phyloP scores from a whole-genome alignment of 1,140 invertebrate species.

The Drosophila equinoxialis region DNA sequence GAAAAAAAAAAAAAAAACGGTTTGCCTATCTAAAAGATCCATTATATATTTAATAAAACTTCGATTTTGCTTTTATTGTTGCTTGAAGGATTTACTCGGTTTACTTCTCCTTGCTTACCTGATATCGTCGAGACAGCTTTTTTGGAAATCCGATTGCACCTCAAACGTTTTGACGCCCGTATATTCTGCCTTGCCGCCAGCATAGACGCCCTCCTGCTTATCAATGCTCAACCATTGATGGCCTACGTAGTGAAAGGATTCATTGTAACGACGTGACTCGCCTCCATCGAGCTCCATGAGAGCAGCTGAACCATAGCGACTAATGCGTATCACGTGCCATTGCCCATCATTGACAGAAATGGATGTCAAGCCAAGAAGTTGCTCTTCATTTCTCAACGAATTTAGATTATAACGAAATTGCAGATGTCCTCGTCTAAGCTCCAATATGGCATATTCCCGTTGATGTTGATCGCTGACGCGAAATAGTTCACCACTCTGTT shows the following conservation, averaged over 20 bases:
- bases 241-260: slow-evolving; percentile 86
- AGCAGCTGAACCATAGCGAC: slow-evolving; percentile 86
- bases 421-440: slow-evolving; percentile 86
- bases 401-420: slow-evolving; percentile 88
- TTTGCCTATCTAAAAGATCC: too few species aligned
- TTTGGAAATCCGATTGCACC: slow-evolving; percentile 87
- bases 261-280: slow-evolving; percentile 88
- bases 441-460: slow-evolving; percentile 87
- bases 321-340: slow-evolving; percentile 88
- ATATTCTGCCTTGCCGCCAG: slow-evolving; percentile 87
- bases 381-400: slow-evolving; percentile 85
- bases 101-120: slow-evolving; percentile 53
- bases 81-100: too few species aligned
- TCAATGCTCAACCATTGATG: slow-evolving; percentile 87
- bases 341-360: slow-evolving; percentile 88
- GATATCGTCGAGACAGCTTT: slow-evolving; percentile 83
- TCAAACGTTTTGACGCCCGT: slow-evolving; percentile 86
- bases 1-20: too few species aligned
- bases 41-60: too few species aligned
- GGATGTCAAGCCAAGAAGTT: slow-evolving; percentile 85
- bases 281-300: slow-evolving; percentile 88
- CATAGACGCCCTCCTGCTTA: slow-evolving; percentile 87
- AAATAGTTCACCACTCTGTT: slow-evolving; percentile 86
- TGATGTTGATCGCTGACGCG: slow-evolving; percentile 87
- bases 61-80: too few species aligned